phyloP scores from a whole-genome alignment of 2,888 invertebrate species.

The Synergus laeviventris region DNA sequence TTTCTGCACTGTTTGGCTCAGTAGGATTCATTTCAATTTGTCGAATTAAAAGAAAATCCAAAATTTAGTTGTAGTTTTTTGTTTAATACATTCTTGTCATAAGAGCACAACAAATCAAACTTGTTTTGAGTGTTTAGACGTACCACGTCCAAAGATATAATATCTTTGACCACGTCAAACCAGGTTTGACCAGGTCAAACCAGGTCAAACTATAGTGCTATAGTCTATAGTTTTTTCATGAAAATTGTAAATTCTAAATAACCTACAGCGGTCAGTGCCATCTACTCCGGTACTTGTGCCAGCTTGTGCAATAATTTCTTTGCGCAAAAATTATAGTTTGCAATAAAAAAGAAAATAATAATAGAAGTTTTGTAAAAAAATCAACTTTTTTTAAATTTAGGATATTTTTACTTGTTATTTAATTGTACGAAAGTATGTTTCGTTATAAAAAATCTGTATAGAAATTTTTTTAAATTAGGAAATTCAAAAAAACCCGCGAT shows the following conservation, averaged over 20 bases:
- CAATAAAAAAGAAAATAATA: not conserved
- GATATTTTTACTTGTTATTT: not conserved
- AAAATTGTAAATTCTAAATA: not conserved
- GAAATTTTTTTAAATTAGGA: not conserved
- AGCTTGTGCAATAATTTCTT: not conserved
- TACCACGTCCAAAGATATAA: no score
- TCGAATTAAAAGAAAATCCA: not conserved
- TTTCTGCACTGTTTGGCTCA: conserved; percentile 66
- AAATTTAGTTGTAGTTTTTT: not conserved
- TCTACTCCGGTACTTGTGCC: not conserved
- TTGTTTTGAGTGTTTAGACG: not conserved
- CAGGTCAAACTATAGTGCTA: no score
- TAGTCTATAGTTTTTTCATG: not conserved
- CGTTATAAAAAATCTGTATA: not conserved
- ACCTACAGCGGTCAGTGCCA: not conserved
- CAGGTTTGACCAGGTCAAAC: no score
- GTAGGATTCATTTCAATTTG: conserved; percentile 65
- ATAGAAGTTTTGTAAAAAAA: not conserved
- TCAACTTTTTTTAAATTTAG: not conserved
- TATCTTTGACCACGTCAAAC: no score
- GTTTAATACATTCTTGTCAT: conserved; percentile 9
- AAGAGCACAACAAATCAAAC: not conserved
- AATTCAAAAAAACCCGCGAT: not conserved
- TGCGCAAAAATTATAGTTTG: not conserved
- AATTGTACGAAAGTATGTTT: no score